Base-by-base conservation (phyloP, 2,888 invertebrate species). In the Drosophila quasianomalipes region DNA sequence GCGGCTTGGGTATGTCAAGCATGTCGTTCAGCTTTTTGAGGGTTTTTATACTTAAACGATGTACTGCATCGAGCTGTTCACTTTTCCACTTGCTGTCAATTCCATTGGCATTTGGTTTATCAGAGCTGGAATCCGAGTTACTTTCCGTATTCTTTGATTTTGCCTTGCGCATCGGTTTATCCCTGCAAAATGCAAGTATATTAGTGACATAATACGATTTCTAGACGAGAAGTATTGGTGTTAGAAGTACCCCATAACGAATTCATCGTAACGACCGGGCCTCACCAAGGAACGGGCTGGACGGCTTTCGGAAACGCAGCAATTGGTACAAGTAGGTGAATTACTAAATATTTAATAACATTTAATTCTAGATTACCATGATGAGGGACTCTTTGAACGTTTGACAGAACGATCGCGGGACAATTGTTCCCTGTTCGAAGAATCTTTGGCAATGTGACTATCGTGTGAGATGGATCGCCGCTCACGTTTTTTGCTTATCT, bases 391-490 rank as follows among this genome's bases (percentile, higher is more conserved):
- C 2, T 52, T 51, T 0, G 51, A 37, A 19, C 58, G 44, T 12
- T 74, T 65, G 4, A 9, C 3, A 2, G n/a, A 33, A 6, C 26
- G 37, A 4, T 19, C 28, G 30, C 30, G 44, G 2, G n/a, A 28
- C 6, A 26, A 19, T 3, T 3, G 12, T 22, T 19, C 30, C 1
- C 0, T 28, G 19, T 44, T 30, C 7, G 31, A 12, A 9, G 31
- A 2, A 10, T 22, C 16, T 6, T 26, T 54, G 5, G 19, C 30
- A 5, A 28, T 41, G 1, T 53, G 54, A 58, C 41, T 62, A 5
- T 61, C 75, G 7, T 81, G 75, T 2, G 89, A 84, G n/a, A 84
- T 52, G 3, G 83, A 84, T 69, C 89, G 61, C 19, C 84, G 85
- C 3, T 67, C 64, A 6, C 73, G 75, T 16, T 71, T 74, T 12